Evolutionary conservation across 2,797 vertebrate genomes (phyloP).

Genomic region (Aphelocoma californica): DNA sequence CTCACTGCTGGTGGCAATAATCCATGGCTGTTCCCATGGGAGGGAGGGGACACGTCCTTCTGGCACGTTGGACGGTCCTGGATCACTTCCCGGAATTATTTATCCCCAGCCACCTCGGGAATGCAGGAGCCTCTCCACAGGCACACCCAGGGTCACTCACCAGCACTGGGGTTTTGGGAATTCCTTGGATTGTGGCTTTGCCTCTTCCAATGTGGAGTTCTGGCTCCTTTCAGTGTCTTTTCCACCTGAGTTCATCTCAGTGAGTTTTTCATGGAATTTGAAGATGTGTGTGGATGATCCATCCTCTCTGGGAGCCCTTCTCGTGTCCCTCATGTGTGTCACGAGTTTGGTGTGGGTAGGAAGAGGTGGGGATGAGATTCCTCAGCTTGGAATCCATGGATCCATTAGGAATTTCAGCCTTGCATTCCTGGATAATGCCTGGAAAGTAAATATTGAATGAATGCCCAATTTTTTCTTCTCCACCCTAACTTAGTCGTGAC

Average conservation of each 20-base stretch:
- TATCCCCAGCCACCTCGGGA: not conserved
- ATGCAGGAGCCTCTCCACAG: not conserved
- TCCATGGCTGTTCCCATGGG: not conserved
- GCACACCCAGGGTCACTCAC: not conserved
- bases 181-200: not conserved
- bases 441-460: not conserved
- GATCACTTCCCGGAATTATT: rapidly evolving
- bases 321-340: not conserved
- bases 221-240: not conserved
- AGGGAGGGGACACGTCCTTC: rapidly evolving
- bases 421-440: not conserved
- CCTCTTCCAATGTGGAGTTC: rapidly evolving
- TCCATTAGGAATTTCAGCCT: not conserved
- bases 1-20: not conserved
- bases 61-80: not conserved
- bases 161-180: not conserved
- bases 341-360: not conserved
- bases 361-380: not conserved
- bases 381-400: not conserved
- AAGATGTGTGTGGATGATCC: not conserved
- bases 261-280: not conserved
- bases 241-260: not conserved
- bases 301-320: not conserved
- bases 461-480: not conserved
- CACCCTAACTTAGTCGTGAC: not conserved